phyloP scores from a whole-genome alignment of 2,113 vertebrate species.

The Sebastes schlegelii region DNA sequence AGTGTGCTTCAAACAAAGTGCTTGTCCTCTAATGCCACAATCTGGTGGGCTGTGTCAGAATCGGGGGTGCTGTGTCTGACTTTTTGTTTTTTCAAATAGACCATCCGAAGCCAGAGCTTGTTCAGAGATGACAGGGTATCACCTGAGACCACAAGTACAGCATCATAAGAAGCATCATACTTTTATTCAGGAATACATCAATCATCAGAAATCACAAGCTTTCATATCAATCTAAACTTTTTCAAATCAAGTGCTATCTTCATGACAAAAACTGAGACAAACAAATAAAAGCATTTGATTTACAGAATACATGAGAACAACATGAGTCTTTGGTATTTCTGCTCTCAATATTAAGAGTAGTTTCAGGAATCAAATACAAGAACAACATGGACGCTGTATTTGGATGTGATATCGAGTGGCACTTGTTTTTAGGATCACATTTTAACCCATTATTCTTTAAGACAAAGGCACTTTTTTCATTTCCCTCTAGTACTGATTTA shows the following conservation, averaged over 20 bases:
- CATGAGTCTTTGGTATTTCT: slow-evolving; percentile 32
- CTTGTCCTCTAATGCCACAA: background rate
- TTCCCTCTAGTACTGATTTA: background rate
- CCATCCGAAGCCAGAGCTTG: background rate
- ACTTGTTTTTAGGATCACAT: background rate
- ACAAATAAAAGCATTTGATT: background rate
- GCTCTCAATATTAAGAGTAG: background rate
- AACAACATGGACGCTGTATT: background rate
- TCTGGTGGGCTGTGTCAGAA: too few relatives aligned
- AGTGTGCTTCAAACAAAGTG: background rate
- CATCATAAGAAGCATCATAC: background rate
- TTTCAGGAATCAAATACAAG: background rate
- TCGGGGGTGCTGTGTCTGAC: background rate
- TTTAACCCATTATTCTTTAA: background rate
- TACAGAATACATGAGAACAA: background rate
- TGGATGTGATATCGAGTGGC: background rate
- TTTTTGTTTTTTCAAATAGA: background rate
- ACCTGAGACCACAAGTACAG: background rate
- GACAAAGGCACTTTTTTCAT: slow-evolving; percentile 4
- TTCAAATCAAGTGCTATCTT: background rate
- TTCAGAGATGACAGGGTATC: background rate
- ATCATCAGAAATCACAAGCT: slow-evolving; percentile 9
- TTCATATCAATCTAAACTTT: background rate
- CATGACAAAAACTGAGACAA: background rate
- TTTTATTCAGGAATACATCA: slow-evolving; percentile 55